phyloP scores from a whole-genome alignment of 2,113 vertebrate species.

The Takifugu bimaculatus region DNA sequence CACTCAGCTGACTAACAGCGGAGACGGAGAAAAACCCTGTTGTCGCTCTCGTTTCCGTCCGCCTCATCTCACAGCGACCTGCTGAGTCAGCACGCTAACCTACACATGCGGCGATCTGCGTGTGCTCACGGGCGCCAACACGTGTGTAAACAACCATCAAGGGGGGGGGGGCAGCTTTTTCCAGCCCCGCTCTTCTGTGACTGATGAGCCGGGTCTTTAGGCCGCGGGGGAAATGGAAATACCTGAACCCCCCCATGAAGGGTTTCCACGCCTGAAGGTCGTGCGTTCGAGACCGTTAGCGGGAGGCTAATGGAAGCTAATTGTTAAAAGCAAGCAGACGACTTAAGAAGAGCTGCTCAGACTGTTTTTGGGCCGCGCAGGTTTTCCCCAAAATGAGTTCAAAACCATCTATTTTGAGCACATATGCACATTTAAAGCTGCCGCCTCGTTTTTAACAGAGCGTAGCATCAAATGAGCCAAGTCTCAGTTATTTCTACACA shows the following conservation, averaged over 20 bases:
- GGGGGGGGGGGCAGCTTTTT: constrained; percentile 58
- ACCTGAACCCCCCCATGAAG: constrained; percentile 40
- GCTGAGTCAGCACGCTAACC: constrained; percentile 39
- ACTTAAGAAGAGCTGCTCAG: too few species aligned
- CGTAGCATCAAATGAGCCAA: too few species aligned
- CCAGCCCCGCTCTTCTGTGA: constrained; percentile 25
- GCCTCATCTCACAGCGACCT: constrained; percentile 50
- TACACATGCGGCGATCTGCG: too few species aligned
- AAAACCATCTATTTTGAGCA: too few species aligned
- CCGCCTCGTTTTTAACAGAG: too few species aligned
- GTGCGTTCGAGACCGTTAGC: too few species aligned
- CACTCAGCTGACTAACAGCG: constrained; percentile 41
- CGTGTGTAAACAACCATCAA: constrained; percentile 55
- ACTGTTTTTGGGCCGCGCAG: too few species aligned
- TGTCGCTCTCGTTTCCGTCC: constrained; percentile 22
- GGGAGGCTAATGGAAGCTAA: too few species aligned
- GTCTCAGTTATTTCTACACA: too few species aligned
- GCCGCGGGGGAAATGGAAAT: background rate
- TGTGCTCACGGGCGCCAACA: constrained; percentile 28
- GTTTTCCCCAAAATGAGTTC: too few species aligned
- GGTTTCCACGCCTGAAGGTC: background rate
- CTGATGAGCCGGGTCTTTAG: constrained; percentile 16
- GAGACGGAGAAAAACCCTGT: constrained; percentile 52
- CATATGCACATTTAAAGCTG: too few species aligned
- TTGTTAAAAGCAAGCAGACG: too few species aligned